Conservation (phyloP, 37 sponge, comb jelly and placozoan genomes). For the Crambe crambe region DNA sequence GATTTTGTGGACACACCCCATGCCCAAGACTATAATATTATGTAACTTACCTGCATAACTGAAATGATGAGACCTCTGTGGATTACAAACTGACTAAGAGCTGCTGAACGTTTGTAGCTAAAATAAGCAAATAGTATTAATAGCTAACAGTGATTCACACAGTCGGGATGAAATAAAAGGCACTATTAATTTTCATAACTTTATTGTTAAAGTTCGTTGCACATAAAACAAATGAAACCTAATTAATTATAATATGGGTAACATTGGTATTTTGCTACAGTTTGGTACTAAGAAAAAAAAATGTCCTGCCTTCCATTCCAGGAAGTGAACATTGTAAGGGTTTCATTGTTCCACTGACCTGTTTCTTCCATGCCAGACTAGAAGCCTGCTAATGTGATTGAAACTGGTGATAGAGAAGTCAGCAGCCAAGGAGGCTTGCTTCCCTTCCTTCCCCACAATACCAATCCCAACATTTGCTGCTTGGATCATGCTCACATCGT, state of each 20-base stretch:
- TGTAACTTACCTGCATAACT: slow-evolving; percentile 86
- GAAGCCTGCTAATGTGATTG: slow-evolving; percentile 76
- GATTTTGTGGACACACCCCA: not conserved
- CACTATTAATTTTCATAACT: no score
- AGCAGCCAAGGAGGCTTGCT: slow-evolving; percentile 95
- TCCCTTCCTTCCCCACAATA: slow-evolving; percentile 96
- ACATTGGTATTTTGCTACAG: no score
- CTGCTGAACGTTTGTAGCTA: slow-evolving; percentile 93
- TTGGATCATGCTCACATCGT: slow-evolving; percentile 98
- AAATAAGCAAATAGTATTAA: not conserved
- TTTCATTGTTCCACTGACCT: no score
- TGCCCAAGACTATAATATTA: not conserved
- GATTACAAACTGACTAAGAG: slow-evolving; percentile 95
- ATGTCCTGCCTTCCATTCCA: no score
- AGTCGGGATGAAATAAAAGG: no score
- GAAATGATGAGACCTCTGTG: slow-evolving; percentile 96
- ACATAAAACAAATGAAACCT: no score
- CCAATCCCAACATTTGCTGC: slow-evolving; percentile 95
- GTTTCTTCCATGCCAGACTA: slow-evolving; percentile 97
- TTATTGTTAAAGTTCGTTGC: no score
- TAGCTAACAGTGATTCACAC: no score
- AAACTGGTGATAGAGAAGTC: slow-evolving; percentile 96
- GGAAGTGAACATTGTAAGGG: no score
- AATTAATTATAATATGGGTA: no score
- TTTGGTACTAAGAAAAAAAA: no score